Base-by-base conservation (phyloP, 2,888 invertebrate genomes). In the Abrostola triplasia region DNA sequence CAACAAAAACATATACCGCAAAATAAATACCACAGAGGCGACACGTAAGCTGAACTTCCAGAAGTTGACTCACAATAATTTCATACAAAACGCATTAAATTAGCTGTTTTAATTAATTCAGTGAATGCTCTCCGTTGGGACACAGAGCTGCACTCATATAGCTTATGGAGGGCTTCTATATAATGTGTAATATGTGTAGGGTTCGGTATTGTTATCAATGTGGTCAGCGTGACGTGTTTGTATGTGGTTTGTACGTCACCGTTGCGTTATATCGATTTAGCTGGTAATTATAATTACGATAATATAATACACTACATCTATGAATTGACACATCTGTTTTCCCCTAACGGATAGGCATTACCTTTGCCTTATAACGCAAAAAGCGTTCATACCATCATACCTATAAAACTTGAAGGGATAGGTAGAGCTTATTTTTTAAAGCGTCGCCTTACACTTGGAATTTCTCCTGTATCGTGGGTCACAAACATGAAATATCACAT, bases 41-140 rank as follows among this genome's bases (percentile, higher is more conserved):
- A 36, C 67, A 66, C 48, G 44, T 11, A 36, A 69, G 67, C 59
- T 63, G 61, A 75, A 67, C 71, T 49, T 53, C 49, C 44, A 24
- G n/a, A 10, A 57, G 59, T 59, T 52, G 83, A 79, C 80, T 80
- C 76, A 70, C 73, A 78, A 84, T 77, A 24, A 47, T 47, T 47
- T 69, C 77, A 75, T 75, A 76, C 74, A 73, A 76, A 83, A 65
- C 80, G 64, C 81, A 88, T 83, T 86, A 82, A 85, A 88, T 86
- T 87, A 86, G 76, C 74, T 73, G 81, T 80, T 87, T 87, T 88
- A 89, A 89, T 89, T 83, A 87, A 86, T 87, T 86, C 84, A 63
- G 68, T 62, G 78, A 81, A 81, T 78, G 71, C 77, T 70, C 77
- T 70, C 81, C 79, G 75, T 24, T 48, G 51, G 63, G 59, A 64